phyloP scores from a whole-genome alignment of 2,797 vertebrate genomes.

The Ctenopoma kingsleyae region DNA sequence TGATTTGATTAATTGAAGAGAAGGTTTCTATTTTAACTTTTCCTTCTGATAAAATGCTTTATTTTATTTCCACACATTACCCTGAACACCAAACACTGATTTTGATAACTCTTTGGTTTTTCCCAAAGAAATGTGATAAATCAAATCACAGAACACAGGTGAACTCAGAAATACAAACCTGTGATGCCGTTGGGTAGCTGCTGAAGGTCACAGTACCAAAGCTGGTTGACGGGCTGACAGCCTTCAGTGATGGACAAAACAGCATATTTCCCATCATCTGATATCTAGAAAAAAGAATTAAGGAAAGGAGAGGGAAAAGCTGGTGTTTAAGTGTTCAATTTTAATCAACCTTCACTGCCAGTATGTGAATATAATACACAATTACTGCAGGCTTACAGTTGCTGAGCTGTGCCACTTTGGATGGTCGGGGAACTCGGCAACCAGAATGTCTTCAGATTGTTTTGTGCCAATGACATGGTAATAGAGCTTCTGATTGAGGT shows the following conservation, averaged over 20 bases:
- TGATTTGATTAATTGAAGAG: too few relatives aligned
- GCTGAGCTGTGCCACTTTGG: slow-evolving; percentile 84
- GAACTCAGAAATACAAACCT: slow-evolving; percentile 59
- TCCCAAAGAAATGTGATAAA: too few relatives aligned
- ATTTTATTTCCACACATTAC: too few relatives aligned
- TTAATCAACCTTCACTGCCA: not conserved
- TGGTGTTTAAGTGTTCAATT: not conserved
- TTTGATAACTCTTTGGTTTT: too few relatives aligned
- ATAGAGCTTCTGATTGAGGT: slow-evolving; percentile 86
- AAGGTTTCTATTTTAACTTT: too few relatives aligned
- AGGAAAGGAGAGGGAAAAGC: not conserved
- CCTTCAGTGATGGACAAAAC: slow-evolving; percentile 84
- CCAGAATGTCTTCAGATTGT: slow-evolving; percentile 83
- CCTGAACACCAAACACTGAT: too few relatives aligned
- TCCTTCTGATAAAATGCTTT: too few relatives aligned
- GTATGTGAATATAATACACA: not conserved
- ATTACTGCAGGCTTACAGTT: slow-evolving; percentile 59
- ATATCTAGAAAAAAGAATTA: slow-evolving; percentile 63
- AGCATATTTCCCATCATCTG: slow-evolving; percentile 82
- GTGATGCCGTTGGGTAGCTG: slow-evolving; percentile 79
- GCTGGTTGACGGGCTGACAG: slow-evolving; percentile 84
- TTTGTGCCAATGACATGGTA: slow-evolving; percentile 82
- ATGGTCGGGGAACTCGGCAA: slow-evolving; percentile 84
- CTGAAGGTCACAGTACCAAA: slow-evolving; percentile 87
- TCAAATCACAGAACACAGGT: too few relatives aligned